Conservation (phyloP, 1,140 invertebrate genomes). For the Melanaphis sacchari region DNA sequence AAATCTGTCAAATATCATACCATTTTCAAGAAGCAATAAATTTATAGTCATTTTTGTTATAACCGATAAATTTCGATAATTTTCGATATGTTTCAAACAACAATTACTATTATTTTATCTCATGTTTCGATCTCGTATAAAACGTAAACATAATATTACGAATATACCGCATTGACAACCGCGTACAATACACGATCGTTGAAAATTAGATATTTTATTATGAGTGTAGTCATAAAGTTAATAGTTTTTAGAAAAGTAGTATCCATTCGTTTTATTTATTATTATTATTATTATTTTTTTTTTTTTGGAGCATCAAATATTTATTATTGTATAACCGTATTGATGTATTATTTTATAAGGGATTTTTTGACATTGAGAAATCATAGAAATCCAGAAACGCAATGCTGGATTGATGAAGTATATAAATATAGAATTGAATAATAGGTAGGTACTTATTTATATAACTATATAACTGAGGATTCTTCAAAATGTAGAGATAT, state of each 20-base stretch:
- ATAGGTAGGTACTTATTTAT: not conserved
- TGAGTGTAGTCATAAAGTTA: not conserved
- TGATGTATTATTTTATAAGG: not conserved
- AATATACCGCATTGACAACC: not conserved
- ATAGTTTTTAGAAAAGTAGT: not conserved
- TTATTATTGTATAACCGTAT: not conserved
- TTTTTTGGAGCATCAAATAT: not conserved
- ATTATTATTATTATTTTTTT: too few relatives aligned
- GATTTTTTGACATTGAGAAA: not conserved
- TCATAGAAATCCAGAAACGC: not conserved
- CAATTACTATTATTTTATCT: not conserved
- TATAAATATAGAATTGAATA: not conserved
- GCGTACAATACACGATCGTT: not conserved
- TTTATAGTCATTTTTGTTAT: not conserved
- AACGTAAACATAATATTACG: not conserved
- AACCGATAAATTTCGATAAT: not conserved
- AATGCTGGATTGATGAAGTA: not conserved
- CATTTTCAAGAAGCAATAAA: not conserved
- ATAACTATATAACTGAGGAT: not conserved
- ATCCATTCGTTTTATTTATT: not conserved
- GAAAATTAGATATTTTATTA: conserved; percentile 7
- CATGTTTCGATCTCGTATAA: not conserved
- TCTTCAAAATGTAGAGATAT: not conserved
- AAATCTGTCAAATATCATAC: conserved; percentile 25
- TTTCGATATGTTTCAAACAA: not conserved